These are phyloP conservation scores for Tortrix viridana DNA, from an alignment of 2,888 invertebrate genomes.

Conservation along the genomic window DNA sequence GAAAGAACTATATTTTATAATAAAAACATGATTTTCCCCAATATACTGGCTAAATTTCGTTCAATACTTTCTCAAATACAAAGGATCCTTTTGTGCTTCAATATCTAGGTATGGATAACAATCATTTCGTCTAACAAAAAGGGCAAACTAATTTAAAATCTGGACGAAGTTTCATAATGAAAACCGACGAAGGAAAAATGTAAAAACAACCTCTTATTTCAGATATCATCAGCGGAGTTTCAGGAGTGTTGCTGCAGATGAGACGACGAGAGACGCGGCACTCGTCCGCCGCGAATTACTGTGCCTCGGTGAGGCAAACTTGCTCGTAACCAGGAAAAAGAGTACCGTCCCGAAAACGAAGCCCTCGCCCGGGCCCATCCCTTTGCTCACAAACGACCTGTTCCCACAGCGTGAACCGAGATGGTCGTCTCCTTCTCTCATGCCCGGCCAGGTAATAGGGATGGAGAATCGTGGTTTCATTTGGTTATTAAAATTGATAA, in stretches of 20 bases:
- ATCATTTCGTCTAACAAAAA: conserved; percentile 22
- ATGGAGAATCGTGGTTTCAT: conserved; percentile 32
- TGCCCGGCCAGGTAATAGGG: conserved; percentile 62
- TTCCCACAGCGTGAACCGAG: conserved; percentile 54
- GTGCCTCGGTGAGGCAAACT: conserved; percentile 29
- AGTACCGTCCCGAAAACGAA: conserved; percentile 46
- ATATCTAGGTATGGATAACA: conserved; percentile 24
- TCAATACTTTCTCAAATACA: conserved; percentile 24
- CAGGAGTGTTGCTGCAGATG: conserved; percentile 38
- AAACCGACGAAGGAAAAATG: conserved; percentile 19
- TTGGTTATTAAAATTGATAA: conserved; percentile 36
- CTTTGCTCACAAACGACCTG: conserved; percentile 51
- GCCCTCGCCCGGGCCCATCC: conserved; percentile 48
- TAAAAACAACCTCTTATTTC: conserved; percentile 19
- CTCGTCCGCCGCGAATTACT: not conserved
- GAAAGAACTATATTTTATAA: not conserved
- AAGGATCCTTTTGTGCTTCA: conserved; percentile 25
- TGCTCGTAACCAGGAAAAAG: conserved; percentile 39
- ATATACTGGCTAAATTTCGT: conserved; percentile 12
- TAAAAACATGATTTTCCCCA: not conserved
- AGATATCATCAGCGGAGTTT: conserved; percentile 30
- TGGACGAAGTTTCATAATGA: conserved; percentile 20
- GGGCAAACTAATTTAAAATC: conserved; percentile 27
- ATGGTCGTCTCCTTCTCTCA: conserved; percentile 70
- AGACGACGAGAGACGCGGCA: conserved; percentile 8